Evolutionary conservation across 2,113 vertebrate species (phyloP).

Genomic region (Neolamprologus sp.): DNA sequence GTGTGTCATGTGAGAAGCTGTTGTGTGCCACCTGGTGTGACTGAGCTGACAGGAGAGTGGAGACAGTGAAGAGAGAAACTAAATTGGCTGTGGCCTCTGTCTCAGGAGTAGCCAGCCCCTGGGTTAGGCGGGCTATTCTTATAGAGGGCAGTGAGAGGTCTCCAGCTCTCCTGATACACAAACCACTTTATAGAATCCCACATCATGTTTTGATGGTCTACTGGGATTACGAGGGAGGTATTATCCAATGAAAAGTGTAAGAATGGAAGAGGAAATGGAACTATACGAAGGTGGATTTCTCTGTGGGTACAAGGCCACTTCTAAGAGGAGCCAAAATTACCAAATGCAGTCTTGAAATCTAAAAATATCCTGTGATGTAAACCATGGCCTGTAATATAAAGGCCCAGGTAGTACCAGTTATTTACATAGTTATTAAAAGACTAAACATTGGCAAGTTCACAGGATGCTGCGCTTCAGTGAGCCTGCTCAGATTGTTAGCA

Average conservation of each 20-base stretch:
- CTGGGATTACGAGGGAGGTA: slow-evolving; percentile 27
- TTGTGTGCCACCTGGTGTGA: slow-evolving; percentile 27
- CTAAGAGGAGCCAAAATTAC: neutral
- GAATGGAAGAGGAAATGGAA: slow-evolving; percentile 9
- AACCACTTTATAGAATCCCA: slow-evolving; percentile 47
- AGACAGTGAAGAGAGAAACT: slow-evolving; percentile 11
- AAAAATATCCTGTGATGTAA: neutral
- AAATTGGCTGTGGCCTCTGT: slow-evolving; percentile 52
- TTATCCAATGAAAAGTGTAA: slow-evolving; percentile 34
- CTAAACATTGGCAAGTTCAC: neutral
- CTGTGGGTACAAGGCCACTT: neutral
- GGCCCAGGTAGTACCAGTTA: neutral
- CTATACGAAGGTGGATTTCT: neutral
- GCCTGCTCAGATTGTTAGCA: neutral
- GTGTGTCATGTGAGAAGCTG: slow-evolving; percentile 20
- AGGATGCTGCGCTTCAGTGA: neutral
- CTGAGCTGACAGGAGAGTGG: slow-evolving; percentile 7
- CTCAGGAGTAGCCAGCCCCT: slow-evolving; percentile 42
- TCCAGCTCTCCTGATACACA: slow-evolving; percentile 40
- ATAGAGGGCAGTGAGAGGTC: slow-evolving; percentile 52
- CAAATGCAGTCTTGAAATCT: neutral
- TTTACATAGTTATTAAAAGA: neutral
- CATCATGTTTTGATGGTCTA: slow-evolving; percentile 23
- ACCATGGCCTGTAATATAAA: neutral
- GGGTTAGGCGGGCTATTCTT: slow-evolving; percentile 56